Conservation (phyloP, 2,888 invertebrate genomes). For the Hirtodrosophila cameraria region DNA sequence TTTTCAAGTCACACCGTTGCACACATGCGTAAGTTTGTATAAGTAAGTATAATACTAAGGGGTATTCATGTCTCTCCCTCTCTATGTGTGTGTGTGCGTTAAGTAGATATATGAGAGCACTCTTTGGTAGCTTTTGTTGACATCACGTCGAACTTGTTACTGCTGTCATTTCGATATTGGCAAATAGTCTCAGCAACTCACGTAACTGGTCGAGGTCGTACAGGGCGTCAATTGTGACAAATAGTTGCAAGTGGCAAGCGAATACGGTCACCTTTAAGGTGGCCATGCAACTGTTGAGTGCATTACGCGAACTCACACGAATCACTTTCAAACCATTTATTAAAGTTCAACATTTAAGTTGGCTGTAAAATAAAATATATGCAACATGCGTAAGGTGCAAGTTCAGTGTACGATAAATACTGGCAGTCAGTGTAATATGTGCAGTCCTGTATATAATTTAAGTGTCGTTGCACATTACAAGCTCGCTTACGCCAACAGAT, state of each 20-base stretch:
- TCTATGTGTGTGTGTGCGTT: constrained; percentile 3
- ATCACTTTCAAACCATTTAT: constrained; percentile 5
- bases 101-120: constrained; percentile 23
- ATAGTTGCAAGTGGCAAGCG: constrained; percentile 12
- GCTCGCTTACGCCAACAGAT: constrained; percentile 6
- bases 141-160: constrained; percentile 72
- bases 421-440: constrained; percentile 10
- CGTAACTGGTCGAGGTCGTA: constrained; percentile 43
- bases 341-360: constrained; percentile 4
- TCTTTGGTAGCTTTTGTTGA: constrained; percentile 60
- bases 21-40: constrained; percentile 23
- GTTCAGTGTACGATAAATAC: constrained; percentile 6
- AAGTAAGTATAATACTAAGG: neutral
- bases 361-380: neutral
- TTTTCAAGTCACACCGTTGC: constrained; percentile 18
- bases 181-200: constrained; percentile 35
- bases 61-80: neutral
- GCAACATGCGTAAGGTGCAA: neutral
- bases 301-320: constrained; percentile 4
- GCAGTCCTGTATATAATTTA: constrained; percentile 22
- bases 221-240: constrained; percentile 38
- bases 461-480: constrained; percentile 19
- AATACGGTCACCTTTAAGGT: constrained; percentile 25
- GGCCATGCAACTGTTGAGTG: constrained; percentile 3
- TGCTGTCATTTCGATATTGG: constrained; percentile 61